phyloP scores from a whole-genome alignment of 2,113 vertebrate genomes.

The Vimba vimba region DNA sequence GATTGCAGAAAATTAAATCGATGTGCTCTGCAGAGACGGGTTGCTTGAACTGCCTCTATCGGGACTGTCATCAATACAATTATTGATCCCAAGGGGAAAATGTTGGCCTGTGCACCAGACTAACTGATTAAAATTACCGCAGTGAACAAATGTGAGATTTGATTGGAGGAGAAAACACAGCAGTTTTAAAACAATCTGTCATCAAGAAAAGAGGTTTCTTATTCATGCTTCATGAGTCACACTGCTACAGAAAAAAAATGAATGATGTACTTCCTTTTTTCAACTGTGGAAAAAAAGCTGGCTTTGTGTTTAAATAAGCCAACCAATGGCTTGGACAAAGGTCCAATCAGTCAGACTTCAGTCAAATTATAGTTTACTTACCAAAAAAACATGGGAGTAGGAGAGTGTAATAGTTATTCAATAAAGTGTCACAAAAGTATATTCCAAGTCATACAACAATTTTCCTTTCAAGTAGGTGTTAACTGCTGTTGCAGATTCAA shows the following conservation, averaged over 20 bases:
- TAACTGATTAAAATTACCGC: conserved; percentile 57
- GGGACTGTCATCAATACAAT: conserved; percentile 55
- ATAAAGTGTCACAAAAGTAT: not conserved
- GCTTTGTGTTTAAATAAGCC: not conserved
- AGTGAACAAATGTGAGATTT: conserved; percentile 57
- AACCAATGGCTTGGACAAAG: not conserved
- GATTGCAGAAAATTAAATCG: conserved; percentile 61
- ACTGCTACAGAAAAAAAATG: not conserved
- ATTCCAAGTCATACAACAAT: not conserved
- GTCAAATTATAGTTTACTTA: not conserved
- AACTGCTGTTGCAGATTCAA: not conserved
- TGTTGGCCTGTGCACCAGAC: conserved; percentile 39
- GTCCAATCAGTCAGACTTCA: not conserved
- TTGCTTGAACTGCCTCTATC: conserved; percentile 56
- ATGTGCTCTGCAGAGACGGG: conserved; percentile 52
- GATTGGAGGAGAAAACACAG: conserved; percentile 49
- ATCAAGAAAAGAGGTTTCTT: conserved; percentile 48
- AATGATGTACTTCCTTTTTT: not conserved
- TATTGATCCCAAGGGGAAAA: conserved; percentile 62
- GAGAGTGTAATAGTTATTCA: not conserved
- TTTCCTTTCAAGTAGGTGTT: not conserved
- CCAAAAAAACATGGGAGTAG: not conserved
- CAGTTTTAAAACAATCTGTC: conserved; percentile 52
- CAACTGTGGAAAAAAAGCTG: not conserved
- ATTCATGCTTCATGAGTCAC: conserved; percentile 41